These are phyloP conservation scores for Nomada fabriciana DNA, from an alignment of 2,888 invertebrate species.

Conservation along the genomic window DNA sequence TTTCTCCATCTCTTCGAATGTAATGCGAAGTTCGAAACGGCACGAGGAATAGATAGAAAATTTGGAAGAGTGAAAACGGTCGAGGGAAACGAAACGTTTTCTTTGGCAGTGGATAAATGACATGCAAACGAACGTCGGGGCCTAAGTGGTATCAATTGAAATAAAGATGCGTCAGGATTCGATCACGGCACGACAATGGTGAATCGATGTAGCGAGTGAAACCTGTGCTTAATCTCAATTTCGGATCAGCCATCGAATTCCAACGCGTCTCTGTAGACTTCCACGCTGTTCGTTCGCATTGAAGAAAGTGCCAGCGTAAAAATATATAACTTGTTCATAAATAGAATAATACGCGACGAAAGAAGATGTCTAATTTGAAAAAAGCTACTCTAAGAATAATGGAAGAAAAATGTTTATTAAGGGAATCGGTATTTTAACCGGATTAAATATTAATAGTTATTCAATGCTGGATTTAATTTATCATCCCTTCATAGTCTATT, in stretches of 20 bases:
- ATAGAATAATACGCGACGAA: too few species aligned
- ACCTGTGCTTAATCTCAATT: slow-evolving; percentile 66
- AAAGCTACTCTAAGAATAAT: too few species aligned
- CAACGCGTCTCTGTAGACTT: slow-evolving; percentile 23
- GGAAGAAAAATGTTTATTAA: background rate
- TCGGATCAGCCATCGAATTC: slow-evolving; percentile 67
- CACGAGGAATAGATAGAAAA: background rate
- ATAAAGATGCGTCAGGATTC: slow-evolving; percentile 56
- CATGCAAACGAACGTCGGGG: slow-evolving; percentile 41
- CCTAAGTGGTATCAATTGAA: slow-evolving; percentile 63
- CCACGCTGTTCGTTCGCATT: background rate
- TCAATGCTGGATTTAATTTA: background rate
- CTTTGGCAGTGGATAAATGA: slow-evolving; percentile 12
- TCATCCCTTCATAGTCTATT: background rate
- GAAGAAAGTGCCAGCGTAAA: too few species aligned
- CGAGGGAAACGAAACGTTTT: background rate
- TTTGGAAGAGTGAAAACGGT: too few species aligned
- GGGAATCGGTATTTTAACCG: background rate
- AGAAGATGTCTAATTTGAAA: too few species aligned
- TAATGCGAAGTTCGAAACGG: background rate
- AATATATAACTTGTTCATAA: too few species aligned
- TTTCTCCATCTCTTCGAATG: background rate
- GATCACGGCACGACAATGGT: slow-evolving; percentile 48
- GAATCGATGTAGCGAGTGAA: slow-evolving; percentile 56
- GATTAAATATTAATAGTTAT: background rate